These are phyloP conservation scores for Gambusia affinis DNA, from an alignment of 2,113 vertebrate species.

Conservation along the genomic window DNA sequence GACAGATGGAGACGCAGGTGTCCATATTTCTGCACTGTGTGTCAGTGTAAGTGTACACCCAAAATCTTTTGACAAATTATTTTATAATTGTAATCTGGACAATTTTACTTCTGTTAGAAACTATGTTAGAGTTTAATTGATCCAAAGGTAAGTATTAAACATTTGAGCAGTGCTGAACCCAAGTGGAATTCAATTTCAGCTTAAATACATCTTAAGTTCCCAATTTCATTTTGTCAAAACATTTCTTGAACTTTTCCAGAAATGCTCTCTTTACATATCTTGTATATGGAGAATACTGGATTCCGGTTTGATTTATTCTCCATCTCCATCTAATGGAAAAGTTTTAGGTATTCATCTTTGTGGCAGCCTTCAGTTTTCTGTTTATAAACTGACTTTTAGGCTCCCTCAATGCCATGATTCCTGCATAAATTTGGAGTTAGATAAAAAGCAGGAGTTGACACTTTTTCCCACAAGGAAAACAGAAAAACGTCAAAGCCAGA, in stretches of 20 bases:
- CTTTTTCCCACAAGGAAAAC: not conserved
- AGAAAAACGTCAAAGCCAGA: not conserved
- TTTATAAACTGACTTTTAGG: not conserved
- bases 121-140: not conserved
- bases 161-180: not conserved
- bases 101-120: not conserved
- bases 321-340: too few relatives aligned
- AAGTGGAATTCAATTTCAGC: not conserved
- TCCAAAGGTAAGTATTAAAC: not conserved
- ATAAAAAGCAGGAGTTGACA: not conserved
- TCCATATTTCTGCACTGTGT: conserved; percentile 35
- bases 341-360: too few relatives aligned
- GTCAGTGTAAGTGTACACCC: conserved; percentile 26
- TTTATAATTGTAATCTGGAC: conserved; percentile 18
- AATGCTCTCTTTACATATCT: not conserved
- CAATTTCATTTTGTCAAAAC: too few relatives aligned
- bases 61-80: conserved; percentile 22
- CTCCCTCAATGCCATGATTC: not conserved
- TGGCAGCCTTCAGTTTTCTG: not conserved
- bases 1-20: conserved; percentile 74
- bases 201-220: too few relatives aligned
- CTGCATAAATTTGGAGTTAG: not conserved
- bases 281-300: not conserved
- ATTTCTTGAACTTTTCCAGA: not conserved
- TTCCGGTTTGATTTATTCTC: not conserved